These are phyloP conservation scores for Marmota flaviventris DNA, from an alignment of 2,113 vertebrate species.

Conservation along the genomic window DNA sequence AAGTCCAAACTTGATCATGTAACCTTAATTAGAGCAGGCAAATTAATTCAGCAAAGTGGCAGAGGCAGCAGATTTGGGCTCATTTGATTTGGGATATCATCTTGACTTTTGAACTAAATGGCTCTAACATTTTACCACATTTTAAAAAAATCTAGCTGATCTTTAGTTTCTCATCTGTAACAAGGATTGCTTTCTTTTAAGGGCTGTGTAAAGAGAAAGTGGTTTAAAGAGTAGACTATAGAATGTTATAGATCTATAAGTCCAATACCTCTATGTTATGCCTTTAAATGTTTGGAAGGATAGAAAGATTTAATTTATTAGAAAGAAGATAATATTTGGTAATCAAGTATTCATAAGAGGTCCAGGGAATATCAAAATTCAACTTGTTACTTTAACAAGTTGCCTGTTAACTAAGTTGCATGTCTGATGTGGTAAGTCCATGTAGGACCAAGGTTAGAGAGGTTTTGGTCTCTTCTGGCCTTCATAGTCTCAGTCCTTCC, in stretches of 20 bases:
- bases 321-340: background rate
- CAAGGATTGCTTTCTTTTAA: background rate
- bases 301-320: background rate
- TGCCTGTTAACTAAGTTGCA: background rate
- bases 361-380: background rate
- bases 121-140: background rate
- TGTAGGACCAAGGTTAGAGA: background rate
- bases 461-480: background rate
- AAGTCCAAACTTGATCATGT: slow-evolving; percentile 7
- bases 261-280: background rate
- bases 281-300: slow-evolving; percentile 2
- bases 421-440: background rate
- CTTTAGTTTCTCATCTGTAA: background rate
- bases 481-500: background rate
- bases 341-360: background rate
- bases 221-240: background rate
- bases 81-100: background rate
- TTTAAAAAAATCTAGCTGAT: background rate
- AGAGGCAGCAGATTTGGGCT: background rate
- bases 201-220: background rate
- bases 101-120: background rate
- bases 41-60: background rate
- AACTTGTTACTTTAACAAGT: background rate
- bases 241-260: background rate
- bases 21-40: background rate